These are phyloP conservation scores for Aleiodes leptofemur DNA, from an alignment of 2,888 invertebrate species.

Conservation along the genomic window DNA sequence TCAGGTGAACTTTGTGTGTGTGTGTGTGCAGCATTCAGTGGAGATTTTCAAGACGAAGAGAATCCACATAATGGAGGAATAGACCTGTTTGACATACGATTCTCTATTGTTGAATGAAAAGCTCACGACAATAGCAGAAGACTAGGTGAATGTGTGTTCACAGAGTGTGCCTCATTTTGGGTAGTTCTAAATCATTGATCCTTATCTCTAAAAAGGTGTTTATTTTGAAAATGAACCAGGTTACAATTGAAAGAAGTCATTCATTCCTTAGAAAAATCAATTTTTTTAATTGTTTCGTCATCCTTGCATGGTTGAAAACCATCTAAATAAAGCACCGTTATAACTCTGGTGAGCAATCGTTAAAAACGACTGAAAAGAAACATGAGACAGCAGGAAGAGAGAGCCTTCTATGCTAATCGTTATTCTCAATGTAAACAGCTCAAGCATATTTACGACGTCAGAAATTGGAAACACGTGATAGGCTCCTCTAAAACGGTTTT, in stretches of 20 bases:
- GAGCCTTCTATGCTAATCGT: neutral
- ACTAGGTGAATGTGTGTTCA: neutral
- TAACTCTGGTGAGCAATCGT: neutral
- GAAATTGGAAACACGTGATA: too few species aligned
- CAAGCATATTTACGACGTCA: too few species aligned
- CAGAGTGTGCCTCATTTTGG: neutral
- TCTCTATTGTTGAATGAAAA: neutral
- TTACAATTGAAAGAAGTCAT: neutral
- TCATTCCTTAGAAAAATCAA: neutral
- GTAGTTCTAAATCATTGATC: neutral
- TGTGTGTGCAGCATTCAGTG: conserved; percentile 6
- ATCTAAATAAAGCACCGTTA: conserved; percentile 5
- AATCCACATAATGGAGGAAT: conserved; percentile 11
- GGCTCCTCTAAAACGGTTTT: too few species aligned
- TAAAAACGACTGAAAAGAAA: neutral
- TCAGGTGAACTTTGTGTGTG: conserved; percentile 32
- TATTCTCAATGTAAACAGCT: conserved; percentile 9
- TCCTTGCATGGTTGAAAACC: conserved; percentile 9
- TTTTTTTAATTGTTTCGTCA: neutral
- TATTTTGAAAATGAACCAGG: too few species aligned
- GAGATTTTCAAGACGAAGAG: conserved; percentile 5
- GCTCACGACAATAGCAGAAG: conserved; percentile 2
- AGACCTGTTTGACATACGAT: conserved; percentile 26
- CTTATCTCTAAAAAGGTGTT: too few species aligned
- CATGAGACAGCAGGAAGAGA: conserved; percentile 10